Evolutionary conservation across 2,888 invertebrate genomes (phyloP).

Genomic region (Cinara cedri): DNA sequence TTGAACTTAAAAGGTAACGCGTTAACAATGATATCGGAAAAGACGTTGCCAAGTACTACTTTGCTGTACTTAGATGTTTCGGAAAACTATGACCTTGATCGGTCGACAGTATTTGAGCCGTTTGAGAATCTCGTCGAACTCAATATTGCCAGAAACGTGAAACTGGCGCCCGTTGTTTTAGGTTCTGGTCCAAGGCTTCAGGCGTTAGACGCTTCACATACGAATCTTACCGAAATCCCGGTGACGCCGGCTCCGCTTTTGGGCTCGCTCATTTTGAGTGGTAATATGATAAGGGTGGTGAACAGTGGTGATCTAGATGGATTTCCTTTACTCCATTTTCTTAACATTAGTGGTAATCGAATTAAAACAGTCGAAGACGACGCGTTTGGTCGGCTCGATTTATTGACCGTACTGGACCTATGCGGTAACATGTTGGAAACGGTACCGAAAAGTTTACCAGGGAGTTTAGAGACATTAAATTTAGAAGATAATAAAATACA

Average conservation of each 20-base stretch:
- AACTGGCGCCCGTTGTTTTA: slow-evolving; percentile 24
- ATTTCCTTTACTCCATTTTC: slow-evolving; percentile 18
- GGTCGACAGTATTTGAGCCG: slow-evolving; percentile 13
- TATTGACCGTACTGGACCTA: slow-evolving; percentile 32
- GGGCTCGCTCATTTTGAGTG: slow-evolving; percentile 12
- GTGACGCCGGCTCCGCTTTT: slow-evolving; percentile 39
- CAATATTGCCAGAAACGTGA: slow-evolving; percentile 17
- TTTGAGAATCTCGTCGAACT: slow-evolving; percentile 35
- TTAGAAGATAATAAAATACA: slow-evolving; percentile 15
- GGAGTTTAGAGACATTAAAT: slow-evolving; percentile 9
- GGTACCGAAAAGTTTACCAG: slow-evolving; percentile 39
- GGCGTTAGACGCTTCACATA: slow-evolving; percentile 24
- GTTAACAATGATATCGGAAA: background rate
- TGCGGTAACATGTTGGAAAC: slow-evolving; percentile 15
- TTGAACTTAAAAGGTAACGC: slow-evolving; percentile 32
- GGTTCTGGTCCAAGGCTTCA: slow-evolving; percentile 32
- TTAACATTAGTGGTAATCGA: slow-evolving; percentile 27
- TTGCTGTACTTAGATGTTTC: slow-evolving; percentile 24
- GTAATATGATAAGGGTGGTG: slow-evolving; percentile 18
- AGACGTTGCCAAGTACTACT: slow-evolving; percentile 11
- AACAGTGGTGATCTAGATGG: slow-evolving; percentile 49
- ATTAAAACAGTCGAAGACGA: slow-evolving; percentile 40
- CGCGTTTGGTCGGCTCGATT: slow-evolving; percentile 45
- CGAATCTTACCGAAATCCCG: slow-evolving; percentile 30
- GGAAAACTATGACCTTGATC: slow-evolving; percentile 2